Evolutionary conservation across 2,797 vertebrate genomes (phyloP).

Genomic region (Xerus rutilus): DNA sequence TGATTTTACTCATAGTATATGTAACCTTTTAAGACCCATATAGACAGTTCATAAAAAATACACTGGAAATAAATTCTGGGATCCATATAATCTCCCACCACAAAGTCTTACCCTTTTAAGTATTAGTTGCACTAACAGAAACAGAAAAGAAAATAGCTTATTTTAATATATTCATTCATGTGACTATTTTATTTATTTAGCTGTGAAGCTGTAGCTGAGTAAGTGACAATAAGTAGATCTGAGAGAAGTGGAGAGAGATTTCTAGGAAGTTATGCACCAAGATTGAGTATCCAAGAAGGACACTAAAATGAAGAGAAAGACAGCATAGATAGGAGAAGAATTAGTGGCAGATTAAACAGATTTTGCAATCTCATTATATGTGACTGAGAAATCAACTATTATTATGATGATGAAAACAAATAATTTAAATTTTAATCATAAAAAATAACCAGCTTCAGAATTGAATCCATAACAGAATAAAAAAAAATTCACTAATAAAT

Average conservation of each 20-base stretch:
- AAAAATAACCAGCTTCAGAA: not conserved
- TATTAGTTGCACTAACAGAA: not conserved
- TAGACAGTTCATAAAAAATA: not conserved
- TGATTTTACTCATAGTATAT: not conserved
- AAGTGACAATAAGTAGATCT: not conserved
- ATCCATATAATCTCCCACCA: not conserved
- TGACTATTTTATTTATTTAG: not conserved
- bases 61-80: not conserved
- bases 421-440: not conserved
- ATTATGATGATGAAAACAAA: not conserved
- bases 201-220: not conserved
- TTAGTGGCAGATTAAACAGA: not conserved
- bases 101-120: not conserved
- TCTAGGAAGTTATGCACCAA: not conserved
- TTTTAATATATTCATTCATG: not conserved
- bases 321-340: not conserved
- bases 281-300: not conserved
- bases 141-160: not conserved
- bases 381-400: not conserved
- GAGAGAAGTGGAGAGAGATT: not conserved
- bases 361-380: not conserved
- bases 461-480: not conserved
- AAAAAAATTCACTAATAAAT: not conserved
- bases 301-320: not conserved
- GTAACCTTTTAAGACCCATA: not conserved